Conservation (phyloP, 1,140 invertebrate genomes). For the Drosophila obscura region DNA sequence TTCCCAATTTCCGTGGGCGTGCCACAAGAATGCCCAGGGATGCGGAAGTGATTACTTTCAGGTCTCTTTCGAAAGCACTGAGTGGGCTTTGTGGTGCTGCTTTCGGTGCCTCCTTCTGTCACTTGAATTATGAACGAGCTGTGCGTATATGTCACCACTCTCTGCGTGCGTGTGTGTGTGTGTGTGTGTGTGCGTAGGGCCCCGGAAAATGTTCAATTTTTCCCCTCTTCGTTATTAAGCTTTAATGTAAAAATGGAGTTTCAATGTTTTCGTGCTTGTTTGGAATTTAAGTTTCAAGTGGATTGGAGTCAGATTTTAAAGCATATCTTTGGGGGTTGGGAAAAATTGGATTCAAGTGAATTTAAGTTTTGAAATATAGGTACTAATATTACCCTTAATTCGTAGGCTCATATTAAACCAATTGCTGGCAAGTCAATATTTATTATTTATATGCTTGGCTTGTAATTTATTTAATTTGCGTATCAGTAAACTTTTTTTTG, state of each 20-base stretch:
- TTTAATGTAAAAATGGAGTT: constrained; percentile 30
- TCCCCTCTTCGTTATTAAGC: constrained; percentile 5
- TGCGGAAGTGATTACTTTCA: constrained; percentile 55
- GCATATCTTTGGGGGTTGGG: no score
- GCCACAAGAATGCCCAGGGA: constrained; percentile 46
- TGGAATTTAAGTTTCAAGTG: not conserved
- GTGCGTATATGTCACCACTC: constrained; percentile 5
- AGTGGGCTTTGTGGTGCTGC: constrained; percentile 16
- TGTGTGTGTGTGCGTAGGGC: not conserved
- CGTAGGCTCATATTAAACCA: no score
- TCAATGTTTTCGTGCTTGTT: not conserved
- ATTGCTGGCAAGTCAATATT: no score
- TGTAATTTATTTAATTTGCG: no score
- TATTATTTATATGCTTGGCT: no score
- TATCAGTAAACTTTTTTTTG: no score
- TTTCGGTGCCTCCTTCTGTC: constrained; percentile 4
- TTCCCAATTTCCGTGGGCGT: constrained; percentile 12
- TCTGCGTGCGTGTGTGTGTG: not conserved
- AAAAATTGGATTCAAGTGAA: no score
- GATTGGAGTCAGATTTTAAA: not conserved
- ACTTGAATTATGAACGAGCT: constrained; percentile 55
- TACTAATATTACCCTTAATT: no score
- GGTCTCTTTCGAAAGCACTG: constrained; percentile 13
- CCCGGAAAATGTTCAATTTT: constrained; percentile 26
- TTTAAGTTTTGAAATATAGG: no score